Base-by-base conservation (phyloP, 2,888 invertebrate genomes). In the Ectropis crepuscularia region DNA sequence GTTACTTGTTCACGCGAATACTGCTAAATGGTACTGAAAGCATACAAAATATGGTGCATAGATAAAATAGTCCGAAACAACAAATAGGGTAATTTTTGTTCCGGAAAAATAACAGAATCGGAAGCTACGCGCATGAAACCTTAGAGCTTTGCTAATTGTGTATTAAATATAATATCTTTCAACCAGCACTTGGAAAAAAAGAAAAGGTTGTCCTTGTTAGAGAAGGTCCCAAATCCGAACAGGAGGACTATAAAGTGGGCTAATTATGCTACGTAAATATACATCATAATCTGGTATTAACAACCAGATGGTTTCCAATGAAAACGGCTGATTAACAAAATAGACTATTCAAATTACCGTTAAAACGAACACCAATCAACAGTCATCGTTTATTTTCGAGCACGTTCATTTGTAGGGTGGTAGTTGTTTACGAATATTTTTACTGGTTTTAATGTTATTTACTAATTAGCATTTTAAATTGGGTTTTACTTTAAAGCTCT, bases 351-450 rank as follows among this genome's bases (percentile, higher is more conserved):
- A 7, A 38, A 51, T 38, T n/a, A 6, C 38, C 8, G 41, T 47
- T 11, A 60, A 36, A 53, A 42, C 53, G 36, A 53, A 53, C 12
- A 42, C 12, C 43, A 49, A 36, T 39, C 9, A 51, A 46, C 45
- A 46, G 11, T 47, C 16, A 43, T 54, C 12, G 45, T 61, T 50
- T 50, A 8, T 12, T 49, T 39, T 37, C 39, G 12, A 5, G 8
- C 39, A 50, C 37, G 50, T 50, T 5, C 50, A 28, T 28, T 28
- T 28, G 16, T 28, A 28, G 16, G 16, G 16, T 4, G 16, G 16
- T 28, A 28, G 16, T 28, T 28, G 16, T 28, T 49, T 59, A 59
- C 68, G 60, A 63, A 68, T 68, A 63, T 66, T 68, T 65, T 63
- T 68, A 53, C 50, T 6, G 12, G 28, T 42, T 60, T 61, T 53